These are phyloP conservation scores for Heteromyza rotundicornis DNA, from an alignment of 2,888 invertebrate species.

Conservation along the genomic window DNA sequence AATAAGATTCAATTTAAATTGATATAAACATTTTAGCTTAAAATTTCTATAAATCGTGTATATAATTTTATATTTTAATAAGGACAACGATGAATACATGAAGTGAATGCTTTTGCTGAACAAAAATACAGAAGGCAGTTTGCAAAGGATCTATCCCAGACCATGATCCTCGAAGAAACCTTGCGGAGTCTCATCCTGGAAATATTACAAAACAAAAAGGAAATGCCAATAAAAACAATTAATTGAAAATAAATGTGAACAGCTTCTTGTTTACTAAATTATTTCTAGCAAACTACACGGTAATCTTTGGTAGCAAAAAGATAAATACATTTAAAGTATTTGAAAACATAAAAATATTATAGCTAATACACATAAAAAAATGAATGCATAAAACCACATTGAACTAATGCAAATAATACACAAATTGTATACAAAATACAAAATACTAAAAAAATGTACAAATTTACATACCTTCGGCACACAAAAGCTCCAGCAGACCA, in stretches of 20 bases:
- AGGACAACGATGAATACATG: constrained; percentile 11
- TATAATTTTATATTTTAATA: neutral
- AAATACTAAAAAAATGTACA: constrained; percentile 12
- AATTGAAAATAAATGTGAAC: too few species aligned
- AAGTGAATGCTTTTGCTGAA: neutral
- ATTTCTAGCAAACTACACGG: too few species aligned
- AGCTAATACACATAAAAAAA: too few species aligned
- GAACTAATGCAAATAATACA: too few species aligned
- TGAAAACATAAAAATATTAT: too few species aligned
- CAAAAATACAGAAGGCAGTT: neutral
- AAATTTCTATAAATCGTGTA: too few species aligned
- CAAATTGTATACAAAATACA: constrained; percentile 11
- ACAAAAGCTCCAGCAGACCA: neutral
- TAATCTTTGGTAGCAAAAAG: constrained; percentile 8
- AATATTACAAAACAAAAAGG: constrained; percentile 64
- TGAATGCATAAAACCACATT: too few species aligned
- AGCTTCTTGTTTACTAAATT: too few species aligned
- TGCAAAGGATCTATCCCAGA: constrained; percentile 73
- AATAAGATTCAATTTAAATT: constrained; percentile 1
- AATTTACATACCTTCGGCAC: neutral
- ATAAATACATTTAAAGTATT: too few species aligned
- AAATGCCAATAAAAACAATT: constrained; percentile 20
- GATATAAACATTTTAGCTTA: neutral
- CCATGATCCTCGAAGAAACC: constrained; percentile 99
- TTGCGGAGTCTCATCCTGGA: constrained; percentile 99